Evolutionary conservation across 1,140 invertebrate genomes (phyloP), one percentile per base, ranked within the genome.

Genomic region (Lepidurus packardi): DNA sequence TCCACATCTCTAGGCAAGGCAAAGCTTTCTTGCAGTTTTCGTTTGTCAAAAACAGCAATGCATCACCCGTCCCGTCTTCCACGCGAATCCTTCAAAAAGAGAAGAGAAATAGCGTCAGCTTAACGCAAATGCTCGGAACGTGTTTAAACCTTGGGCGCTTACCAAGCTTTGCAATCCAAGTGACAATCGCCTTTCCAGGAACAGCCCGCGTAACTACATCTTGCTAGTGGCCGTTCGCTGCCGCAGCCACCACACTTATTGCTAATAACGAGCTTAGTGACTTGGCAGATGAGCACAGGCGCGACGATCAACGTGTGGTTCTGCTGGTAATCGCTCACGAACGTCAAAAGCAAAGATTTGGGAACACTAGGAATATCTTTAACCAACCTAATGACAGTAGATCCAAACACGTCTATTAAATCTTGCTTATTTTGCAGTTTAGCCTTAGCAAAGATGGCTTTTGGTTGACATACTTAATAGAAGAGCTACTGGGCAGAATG

Each of bases 141-240:
- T 45, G 47, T 24, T 77, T 45, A 34, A 75, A 25, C 11, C 34
- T n/a, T 75, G 34, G 42, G 78, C 21, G 45, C 75, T 43, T 78
- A 78, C 78, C 78, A 78, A n/a, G 78, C 78, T 74, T 78, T 78
- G n/a, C 74, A 44, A 47, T 78, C 78, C 21, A 75, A 45, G 74
- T 74, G 74, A 43, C 73, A 44, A 34, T 78, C 42, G 73, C 43
- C 73, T 73, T 43, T 44, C 78, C 78, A 78, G 73, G 74, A 74
- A 43, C 78, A 78, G 44, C 78, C 78, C 44, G 53, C 78, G 43
- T 78, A 78, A 47, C 43, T 74, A 41, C 78, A 78, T 13, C 42
- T 7, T 41, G 73, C 73, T 21, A 43, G n/a, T 13, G 44, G 43
- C 42, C 74, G 21, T 34, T 73, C 24, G 11, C 41, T 43, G n/a